A percentile compares a stretch with the other conserved stretches of the same genome.
phyloP scores from a whole-genome alignment of 2,113 vertebrate genomes.

The Nettapus auritus region DNA sequence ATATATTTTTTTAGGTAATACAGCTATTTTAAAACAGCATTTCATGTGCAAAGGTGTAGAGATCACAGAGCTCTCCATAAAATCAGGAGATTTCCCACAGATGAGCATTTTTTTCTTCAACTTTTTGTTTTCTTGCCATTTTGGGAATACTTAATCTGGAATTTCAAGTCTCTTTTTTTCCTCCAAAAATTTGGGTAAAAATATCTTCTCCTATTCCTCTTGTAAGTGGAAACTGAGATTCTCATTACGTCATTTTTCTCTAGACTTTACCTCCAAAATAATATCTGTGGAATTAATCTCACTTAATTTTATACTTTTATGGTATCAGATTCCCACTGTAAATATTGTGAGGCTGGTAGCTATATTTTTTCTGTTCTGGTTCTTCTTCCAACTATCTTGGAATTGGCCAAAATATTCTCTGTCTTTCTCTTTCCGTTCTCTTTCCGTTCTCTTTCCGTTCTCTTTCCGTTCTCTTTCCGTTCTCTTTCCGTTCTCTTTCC shows the following conservation, averaged over 20 bases:
- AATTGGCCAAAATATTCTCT: neutral
- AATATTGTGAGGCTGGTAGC: neutral
- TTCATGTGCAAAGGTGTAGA: neutral
- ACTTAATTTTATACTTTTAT: neutral
- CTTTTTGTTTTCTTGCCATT: neutral
- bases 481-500: too few species aligned
- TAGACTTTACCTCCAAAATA: neutral
- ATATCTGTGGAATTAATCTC: neutral
- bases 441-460: too few species aligned
- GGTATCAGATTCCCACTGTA: neutral
- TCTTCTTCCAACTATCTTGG: neutral
- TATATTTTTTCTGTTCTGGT: neutral
- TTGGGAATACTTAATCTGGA: neutral
- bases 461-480: too few species aligned
- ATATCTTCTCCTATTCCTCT: neutral
- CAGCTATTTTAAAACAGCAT: neutral
- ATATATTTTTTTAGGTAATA: too few species aligned
- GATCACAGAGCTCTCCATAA: neutral
- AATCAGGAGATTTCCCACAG: neutral
- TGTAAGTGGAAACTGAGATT: neutral
- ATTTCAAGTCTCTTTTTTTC: neutral
- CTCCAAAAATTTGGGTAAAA: neutral
- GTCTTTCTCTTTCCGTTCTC: neutral
- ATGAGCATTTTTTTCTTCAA: neutral
- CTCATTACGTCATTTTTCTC: neutral